Percentiles rank a stretch among this genome's conserved stretches.
Evolutionary conservation across 2,888 invertebrate genomes (phyloP).

Genomic region (Stenchaetothrips biformis): DNA sequence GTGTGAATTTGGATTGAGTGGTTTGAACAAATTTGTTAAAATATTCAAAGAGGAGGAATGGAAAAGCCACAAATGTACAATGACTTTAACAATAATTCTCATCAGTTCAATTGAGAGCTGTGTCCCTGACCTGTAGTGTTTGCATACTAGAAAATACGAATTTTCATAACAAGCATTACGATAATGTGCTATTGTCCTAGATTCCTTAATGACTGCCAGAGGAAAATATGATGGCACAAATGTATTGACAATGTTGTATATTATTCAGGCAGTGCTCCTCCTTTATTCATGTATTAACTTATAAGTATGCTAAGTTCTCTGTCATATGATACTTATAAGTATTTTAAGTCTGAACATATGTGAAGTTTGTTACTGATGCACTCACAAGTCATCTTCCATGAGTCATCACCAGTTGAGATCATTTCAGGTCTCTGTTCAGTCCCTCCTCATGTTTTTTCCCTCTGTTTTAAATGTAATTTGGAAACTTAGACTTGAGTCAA

Average conservation of each 20-base stretch:
- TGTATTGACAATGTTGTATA: neutral
- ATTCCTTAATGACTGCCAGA: neutral
- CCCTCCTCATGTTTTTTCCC: neutral
- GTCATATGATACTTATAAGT: slow-evolving; percentile 6
- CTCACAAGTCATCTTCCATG: neutral
- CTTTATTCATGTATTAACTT: neutral
- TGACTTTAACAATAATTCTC: neutral
- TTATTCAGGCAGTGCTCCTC: neutral
- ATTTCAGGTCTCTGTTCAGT: neutral
- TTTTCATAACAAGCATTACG: too few species aligned
- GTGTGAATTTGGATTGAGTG: neutral
- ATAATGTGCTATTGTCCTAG: neutral
- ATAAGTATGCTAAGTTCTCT: slow-evolving; percentile 7
- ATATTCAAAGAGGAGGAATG: neutral
- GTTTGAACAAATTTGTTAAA: neutral
- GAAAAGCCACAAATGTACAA: slow-evolving; percentile 3
- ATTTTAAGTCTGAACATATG: slow-evolving; percentile 22
- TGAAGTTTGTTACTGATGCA: neutral
- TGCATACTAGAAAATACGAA: neutral
- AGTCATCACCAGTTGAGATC: neutral
- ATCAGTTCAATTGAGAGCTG: neutral
- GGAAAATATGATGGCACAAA: neutral
- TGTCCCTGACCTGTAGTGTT: neutral
- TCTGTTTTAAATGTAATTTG: neutral
- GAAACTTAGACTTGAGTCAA: neutral